Evolutionary conservation across 2,888 invertebrate genomes (phyloP), one percentile per base, ranked within the genome.

Genomic region (Hyposoter didymator): DNA sequence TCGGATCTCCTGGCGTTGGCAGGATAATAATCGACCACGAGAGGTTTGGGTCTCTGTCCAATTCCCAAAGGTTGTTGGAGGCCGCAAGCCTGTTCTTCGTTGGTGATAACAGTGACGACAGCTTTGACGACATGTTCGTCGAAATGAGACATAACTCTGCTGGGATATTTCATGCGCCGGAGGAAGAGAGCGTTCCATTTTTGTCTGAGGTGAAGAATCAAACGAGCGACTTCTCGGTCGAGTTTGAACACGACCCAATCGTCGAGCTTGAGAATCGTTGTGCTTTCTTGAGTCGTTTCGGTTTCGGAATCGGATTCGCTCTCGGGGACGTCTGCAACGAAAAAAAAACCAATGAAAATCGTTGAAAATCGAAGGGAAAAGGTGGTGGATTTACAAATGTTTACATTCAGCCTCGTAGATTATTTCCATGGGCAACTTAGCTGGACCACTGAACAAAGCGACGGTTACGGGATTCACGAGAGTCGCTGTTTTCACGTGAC

Each of bases 381-480:
- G 22, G 1, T 67, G n/a, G 19, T 43, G 10, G 28, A 35, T 52
- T 32, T 52, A 35, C 10, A 14, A 72, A 72, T 35, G 7, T 89
- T 91, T 88, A 93, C 94, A 92, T 88, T 94, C 94, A 66, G 94
- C 93, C 87, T 94, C 94, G 55, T 92, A 92, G 75, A 94, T 92
- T 19, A 93, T 91, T 76, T 94, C 94, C 90, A 92, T 93, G n/a
- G 96, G 95, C 81, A 97, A 93, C 69, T 96, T 92, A 45, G 96
- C 92, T 0, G 97, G 96, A 0, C 97, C 97, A 17, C 96, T 96
- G 89, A 98, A 97, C 47, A 99, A 90, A 0, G 97, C 96, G 12
- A 99, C 96, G 0, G 98, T 96, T 22, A 98, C 92, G 0, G 98
- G 96, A 12, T 98, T 97, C 0, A 99, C 96, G 8, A 97, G 93